Percentiles rank a stretch among this genome's conserved stretches.
These are phyloP conservation scores for Semicossyphus pulcher DNA, from an alignment of 2,113 vertebrate genomes.

Conservation along the genomic window DNA sequence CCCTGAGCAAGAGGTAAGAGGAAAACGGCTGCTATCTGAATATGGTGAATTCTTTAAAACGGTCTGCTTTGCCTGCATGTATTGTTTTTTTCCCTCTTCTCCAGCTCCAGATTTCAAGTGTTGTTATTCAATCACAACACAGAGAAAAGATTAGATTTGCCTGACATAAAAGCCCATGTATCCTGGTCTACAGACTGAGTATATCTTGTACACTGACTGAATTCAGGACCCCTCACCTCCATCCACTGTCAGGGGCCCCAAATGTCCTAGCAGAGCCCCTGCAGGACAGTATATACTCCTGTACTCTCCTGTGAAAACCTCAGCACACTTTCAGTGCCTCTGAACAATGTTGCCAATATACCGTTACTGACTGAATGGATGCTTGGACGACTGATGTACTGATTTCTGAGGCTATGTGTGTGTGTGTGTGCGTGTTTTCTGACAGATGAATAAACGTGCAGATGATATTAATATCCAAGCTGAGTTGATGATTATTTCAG, in stretches of 20 bases:
- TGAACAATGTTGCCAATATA: constrained; percentile 66
- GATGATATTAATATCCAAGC: constrained; percentile 55
- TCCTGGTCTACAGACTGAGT: constrained; percentile 36
- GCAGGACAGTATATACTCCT: constrained; percentile 24
- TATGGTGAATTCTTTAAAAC: too few relatives aligned
- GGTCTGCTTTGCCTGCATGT: too few relatives aligned
- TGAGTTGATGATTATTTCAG: constrained; percentile 50
- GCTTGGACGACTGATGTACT: constrained; percentile 30
- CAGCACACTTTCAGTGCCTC: constrained; percentile 74
- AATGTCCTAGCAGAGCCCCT: constrained; percentile 28
- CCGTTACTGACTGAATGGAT: constrained; percentile 55
- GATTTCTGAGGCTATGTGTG: constrained; percentile 42
- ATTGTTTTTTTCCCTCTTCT: too few relatives aligned
- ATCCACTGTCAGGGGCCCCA: constrained; percentile 16
- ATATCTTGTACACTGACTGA: constrained; percentile 23
- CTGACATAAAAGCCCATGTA: constrained; percentile 18
- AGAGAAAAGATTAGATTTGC: background rate
- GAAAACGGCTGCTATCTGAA: too few relatives aligned
- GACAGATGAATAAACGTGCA: constrained; percentile 72
- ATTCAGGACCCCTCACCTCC: constrained; percentile 33
- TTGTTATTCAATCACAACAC: too few relatives aligned
- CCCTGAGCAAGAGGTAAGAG: too few relatives aligned
- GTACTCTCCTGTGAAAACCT: constrained; percentile 57
- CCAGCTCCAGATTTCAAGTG: too few relatives aligned
- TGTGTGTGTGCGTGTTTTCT: constrained; percentile 51